Base-by-base conservation (phyloP, 2,888 invertebrate species). In the Epinotia nisella region DNA sequence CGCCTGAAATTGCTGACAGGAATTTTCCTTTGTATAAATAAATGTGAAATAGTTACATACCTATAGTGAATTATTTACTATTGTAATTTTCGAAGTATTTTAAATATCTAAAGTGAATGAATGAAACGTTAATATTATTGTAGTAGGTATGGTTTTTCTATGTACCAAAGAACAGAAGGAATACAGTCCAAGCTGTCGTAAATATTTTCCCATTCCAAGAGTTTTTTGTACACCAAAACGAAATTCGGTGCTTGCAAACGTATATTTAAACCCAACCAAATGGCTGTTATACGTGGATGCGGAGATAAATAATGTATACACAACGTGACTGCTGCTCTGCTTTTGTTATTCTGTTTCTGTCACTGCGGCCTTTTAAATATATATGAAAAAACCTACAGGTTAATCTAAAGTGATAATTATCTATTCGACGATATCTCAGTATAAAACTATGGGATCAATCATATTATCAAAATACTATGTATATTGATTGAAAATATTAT, bases 21-120 rank as follows among this genome's bases (percentile, higher is more conserved):
- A 49, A 58, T 45, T 55, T 72, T 67, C 35, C 53, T 49, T 55
- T 61, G n/a, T 60, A 35, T 19, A 64, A 49, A 64, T 61, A 70
- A 70, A n/a, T n/a, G n/a, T n/a, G n/a, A n/a, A n/a, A n/a, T n/a
- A n/a, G n/a, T n/a, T 35, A 49, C 56, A 19, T 15, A n/a, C n/a
- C n/a, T n/a, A n/a, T 49, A 58, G 21, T 41, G 41, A 41, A 45
- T 45, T 45, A 41, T 21, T 21, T 41, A 5, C 15, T 39, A 1
- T 58, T 21, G 15, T 2, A 2, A n/a, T 39, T 39, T 1, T 17
- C 0, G 3, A 39, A 45, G 45, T 17, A 60, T 13, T 39, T 21
- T 3, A 55, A 21, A 45, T 45, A 45, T 15, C 45, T 45, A 45
- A 45, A 45, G 45, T 15, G 45, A 13, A 45, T 45, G 0, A 45